These are phyloP conservation scores for Laticauda laticaudata DNA, from an alignment of 2,113 vertebrate species.

Conservation along the genomic window DNA sequence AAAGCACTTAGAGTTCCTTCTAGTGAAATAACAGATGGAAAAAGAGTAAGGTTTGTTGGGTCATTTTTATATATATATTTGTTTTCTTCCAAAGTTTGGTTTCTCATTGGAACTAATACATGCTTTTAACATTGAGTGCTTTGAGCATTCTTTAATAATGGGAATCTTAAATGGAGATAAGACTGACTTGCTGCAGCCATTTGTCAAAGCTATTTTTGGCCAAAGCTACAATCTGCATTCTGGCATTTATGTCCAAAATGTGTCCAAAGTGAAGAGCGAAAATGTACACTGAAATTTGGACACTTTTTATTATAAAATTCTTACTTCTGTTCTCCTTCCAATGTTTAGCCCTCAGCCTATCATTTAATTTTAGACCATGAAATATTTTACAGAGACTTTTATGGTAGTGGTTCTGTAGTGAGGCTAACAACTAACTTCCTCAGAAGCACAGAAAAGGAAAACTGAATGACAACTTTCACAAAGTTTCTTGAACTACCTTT, in stretches of 20 bases:
- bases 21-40: not conserved
- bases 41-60: not conserved
- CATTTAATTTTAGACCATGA: not conserved
- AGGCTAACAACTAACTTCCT: not conserved
- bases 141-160: not conserved
- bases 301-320: not conserved
- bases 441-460: not conserved
- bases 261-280: not conserved
- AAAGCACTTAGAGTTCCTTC: not conserved
- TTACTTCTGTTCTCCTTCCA: not conserved
- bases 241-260: not conserved
- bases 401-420: not conserved
- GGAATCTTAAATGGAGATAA: not conserved
- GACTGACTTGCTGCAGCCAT: not conserved
- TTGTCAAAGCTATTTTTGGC: constrained; percentile 7
- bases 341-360: not conserved
- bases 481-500: not conserved
- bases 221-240: not conserved
- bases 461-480: not conserved
- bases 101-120: not conserved
- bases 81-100: not conserved
- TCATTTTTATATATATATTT: not conserved
- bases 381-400: not conserved
- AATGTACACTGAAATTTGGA: not conserved
- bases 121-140: constrained; percentile 6